A percentile compares a stretch with the other conserved stretches of the same genome.
phyloP scores from a whole-genome alignment of 2,888 invertebrate species.

The Chelonus formosanus region DNA sequence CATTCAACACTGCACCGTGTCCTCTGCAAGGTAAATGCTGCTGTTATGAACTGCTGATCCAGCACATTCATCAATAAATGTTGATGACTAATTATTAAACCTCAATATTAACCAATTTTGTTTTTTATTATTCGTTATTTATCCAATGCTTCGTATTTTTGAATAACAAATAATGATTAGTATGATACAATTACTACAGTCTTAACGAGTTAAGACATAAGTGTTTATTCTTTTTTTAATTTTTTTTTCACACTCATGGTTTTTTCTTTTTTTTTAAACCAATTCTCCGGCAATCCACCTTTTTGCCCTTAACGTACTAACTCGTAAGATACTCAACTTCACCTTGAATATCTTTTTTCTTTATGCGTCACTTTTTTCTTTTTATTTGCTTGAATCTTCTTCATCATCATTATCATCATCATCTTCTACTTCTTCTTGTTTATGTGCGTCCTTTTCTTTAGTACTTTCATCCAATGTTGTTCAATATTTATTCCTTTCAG shows the following conservation, averaged over 20 bases:
- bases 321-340: constrained; percentile 42
- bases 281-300: constrained; percentile 9
- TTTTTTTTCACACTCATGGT: constrained; percentile 9
- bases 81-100: too few relatives aligned
- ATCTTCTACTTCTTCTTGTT: constrained; percentile 1
- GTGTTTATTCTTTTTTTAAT: background rate
- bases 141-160: background rate
- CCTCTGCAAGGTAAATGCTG: constrained; percentile 9
- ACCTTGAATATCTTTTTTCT: constrained; percentile 14
- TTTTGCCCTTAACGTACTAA: constrained; percentile 24
- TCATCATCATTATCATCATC: constrained; percentile 9
- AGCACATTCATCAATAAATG: too few relatives aligned
- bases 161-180: background rate
- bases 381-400: constrained; percentile 4
- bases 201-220: constrained; percentile 19
- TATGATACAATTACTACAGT: constrained; percentile 25
- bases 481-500: background rate
- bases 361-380: constrained; percentile 28
- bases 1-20: background rate
- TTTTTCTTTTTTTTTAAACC: background rate
- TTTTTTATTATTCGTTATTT: background rate
- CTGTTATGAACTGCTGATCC: too few relatives aligned
- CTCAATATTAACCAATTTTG: background rate
- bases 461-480: constrained; percentile 23
- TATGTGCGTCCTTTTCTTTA: too few relatives aligned